These are phyloP conservation scores for Bergia puertoricense DNA, from an alignment of 92 coral and sea anemone genomes.

Conservation along the genomic window DNA sequence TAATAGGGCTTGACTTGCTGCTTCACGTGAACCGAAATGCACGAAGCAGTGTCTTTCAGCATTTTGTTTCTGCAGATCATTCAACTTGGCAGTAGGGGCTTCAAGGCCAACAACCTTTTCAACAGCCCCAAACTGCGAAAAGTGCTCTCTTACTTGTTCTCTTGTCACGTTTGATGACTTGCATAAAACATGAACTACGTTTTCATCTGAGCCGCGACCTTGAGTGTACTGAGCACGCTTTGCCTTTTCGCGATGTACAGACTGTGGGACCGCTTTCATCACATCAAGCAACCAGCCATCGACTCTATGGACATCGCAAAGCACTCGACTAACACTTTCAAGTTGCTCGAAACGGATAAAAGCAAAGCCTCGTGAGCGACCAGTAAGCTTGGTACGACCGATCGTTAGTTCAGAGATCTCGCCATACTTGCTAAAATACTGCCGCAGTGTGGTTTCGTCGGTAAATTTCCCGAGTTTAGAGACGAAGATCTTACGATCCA, in stretches of 20 bases:
- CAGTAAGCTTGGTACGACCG: slow-evolving; percentile 45
- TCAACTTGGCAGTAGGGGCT: background rate
- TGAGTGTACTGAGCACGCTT: slow-evolving; percentile 20
- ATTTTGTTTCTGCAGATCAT: background rate
- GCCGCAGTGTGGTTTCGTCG: slow-evolving; percentile 11
- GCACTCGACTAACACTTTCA: slow-evolving; percentile 29
- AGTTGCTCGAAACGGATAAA: slow-evolving; percentile 40
- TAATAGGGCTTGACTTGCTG: background rate
- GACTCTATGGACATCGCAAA: slow-evolving; percentile 12
- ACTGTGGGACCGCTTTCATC: slow-evolving; percentile 28
- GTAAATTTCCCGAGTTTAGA: slow-evolving; percentile 27
- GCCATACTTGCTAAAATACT: slow-evolving; percentile 50
- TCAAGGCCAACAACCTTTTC: slow-evolving; percentile 22
- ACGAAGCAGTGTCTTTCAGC: slow-evolving; percentile 16
- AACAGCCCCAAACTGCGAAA: slow-evolving; percentile 69
- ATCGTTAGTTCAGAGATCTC: slow-evolving; percentile 45
- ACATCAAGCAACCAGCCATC: slow-evolving; percentile 38
- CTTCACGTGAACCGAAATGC: slow-evolving; percentile 19
- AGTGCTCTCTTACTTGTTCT: slow-evolving; percentile 59
- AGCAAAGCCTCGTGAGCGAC: slow-evolving; percentile 56
- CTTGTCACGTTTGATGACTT: slow-evolving; percentile 68
- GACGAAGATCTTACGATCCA: slow-evolving; percentile 24
- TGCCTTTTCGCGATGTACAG: slow-evolving; percentile 60
- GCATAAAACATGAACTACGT: background rate
- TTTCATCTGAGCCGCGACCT: background rate